These are phyloP conservation scores for Maniola jurtina DNA, from an alignment of 1,140 invertebrate species.

Conservation along the genomic window DNA sequence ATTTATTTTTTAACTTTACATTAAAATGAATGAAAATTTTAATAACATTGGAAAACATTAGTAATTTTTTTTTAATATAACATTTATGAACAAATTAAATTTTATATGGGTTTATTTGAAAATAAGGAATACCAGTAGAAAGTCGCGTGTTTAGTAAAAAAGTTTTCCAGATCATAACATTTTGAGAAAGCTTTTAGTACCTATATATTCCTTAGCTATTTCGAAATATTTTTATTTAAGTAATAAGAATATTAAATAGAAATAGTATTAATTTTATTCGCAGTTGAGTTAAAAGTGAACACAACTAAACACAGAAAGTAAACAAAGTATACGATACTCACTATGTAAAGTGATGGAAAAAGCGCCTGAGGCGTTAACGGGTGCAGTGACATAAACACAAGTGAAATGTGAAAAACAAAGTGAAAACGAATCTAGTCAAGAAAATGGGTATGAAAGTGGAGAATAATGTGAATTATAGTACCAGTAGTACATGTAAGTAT, in stretches of 20 bases:
- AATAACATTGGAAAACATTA: too few species aligned
- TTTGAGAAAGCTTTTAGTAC: too few species aligned
- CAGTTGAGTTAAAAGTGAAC: conserved; percentile 9
- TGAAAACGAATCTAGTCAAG: conserved; percentile 37
- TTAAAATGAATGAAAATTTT: too few species aligned
- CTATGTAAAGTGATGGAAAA: conserved; percentile 37
- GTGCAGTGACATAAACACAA: conserved; percentile 36
- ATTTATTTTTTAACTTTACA: too few species aligned
- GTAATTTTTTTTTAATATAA: too few species aligned
- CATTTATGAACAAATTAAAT: too few species aligned
- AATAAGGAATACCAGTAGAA: too few species aligned
- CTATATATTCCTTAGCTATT: too few species aligned
- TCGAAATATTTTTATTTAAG: background rate
- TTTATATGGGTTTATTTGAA: too few species aligned
- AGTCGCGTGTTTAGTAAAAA: too few species aligned
- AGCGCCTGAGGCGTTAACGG: conserved; percentile 25
- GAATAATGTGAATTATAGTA: conserved; percentile 58
- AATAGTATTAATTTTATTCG: background rate
- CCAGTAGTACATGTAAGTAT: conserved; percentile 66
- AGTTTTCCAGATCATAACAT: too few species aligned
- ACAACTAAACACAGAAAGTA: background rate
- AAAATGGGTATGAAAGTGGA: conserved; percentile 73
- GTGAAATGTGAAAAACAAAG: conserved; percentile 31
- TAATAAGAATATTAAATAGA: too few species aligned
- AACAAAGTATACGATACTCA: conserved; percentile 31